Evolutionary conservation across 2,888 invertebrate genomes (phyloP).

Genomic region (Folsomia manolachei): DNA sequence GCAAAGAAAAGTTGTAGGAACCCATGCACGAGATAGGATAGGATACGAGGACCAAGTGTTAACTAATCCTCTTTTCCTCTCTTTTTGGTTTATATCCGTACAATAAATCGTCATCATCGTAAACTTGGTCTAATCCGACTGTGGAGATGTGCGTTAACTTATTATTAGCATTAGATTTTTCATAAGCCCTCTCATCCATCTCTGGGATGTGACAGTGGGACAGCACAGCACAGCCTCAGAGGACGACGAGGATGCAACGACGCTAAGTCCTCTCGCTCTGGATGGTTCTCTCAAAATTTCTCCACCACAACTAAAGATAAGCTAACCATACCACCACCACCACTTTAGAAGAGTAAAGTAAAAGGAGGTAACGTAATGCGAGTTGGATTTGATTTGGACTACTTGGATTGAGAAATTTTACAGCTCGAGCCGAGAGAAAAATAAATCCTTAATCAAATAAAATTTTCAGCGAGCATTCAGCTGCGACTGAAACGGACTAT

Average conservation of each 20-base stretch:
- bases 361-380: not conserved
- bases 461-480: conserved; percentile 15
- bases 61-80: conserved; percentile 13
- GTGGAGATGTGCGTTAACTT: conserved; percentile 18
- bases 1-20: too few species aligned
- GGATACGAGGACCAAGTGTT: conserved; percentile 12
- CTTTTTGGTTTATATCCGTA: conserved; percentile 17
- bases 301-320: not conserved
- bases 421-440: conserved; percentile 11
- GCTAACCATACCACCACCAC: too few species aligned
- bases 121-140: conserved; percentile 20
- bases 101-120: conserved; percentile 25
- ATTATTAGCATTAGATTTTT: conserved; percentile 25
- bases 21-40: not conserved
- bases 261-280: not conserved
- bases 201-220: not conserved
- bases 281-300: not conserved
- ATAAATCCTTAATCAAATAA: conserved; percentile 24
- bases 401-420: conserved; percentile 20
- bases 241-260: not conserved
- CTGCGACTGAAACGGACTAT: not conserved
- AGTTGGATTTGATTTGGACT: conserved; percentile 1
- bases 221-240: not conserved
- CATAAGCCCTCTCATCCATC: conserved; percentile 22
- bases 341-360: too few species aligned